Percentiles rank a stretch among this genome's conserved stretches.
Evolutionary conservation across 2,888 invertebrate genomes (phyloP).

Genomic region (Volucella bombylans): DNA sequence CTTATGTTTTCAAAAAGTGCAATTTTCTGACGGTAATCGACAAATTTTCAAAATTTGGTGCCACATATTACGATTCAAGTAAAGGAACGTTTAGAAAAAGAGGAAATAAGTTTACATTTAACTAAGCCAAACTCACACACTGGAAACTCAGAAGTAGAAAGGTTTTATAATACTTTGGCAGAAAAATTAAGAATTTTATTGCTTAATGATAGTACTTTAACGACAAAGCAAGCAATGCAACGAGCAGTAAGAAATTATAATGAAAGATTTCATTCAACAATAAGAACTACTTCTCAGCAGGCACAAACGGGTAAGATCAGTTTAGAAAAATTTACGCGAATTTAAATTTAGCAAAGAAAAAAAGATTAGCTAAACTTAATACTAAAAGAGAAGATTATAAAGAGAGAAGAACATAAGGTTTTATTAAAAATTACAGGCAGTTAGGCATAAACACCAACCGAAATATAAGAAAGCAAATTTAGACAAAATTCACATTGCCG

Average conservation of each 20-base stretch:
- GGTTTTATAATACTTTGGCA: slow-evolving; percentile 4
- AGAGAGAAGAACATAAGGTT: slow-evolving; percentile 17
- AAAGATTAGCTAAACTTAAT: slow-evolving; percentile 51
- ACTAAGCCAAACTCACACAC: slow-evolving; percentile 30
- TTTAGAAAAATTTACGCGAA: slow-evolving; percentile 44
- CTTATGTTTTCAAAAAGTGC: slow-evolving; percentile 45
- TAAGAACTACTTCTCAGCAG: slow-evolving; percentile 61
- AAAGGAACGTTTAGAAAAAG: slow-evolving; percentile 41
- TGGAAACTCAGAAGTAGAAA: slow-evolving; percentile 13
- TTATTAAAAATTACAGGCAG: slow-evolving; percentile 21
- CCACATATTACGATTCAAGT: slow-evolving; percentile 46
- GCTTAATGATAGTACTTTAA: slow-evolving; percentile 37
- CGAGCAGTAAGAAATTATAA: slow-evolving; percentile 68
- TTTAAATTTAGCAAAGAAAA: slow-evolving; percentile 41
- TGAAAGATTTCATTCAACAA: slow-evolving; percentile 66
- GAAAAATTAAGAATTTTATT: slow-evolving; percentile 46
- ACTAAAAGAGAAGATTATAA: slow-evolving; percentile 30
- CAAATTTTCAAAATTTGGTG: slow-evolving; percentile 66
- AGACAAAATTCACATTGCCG: slow-evolving; percentile 13
- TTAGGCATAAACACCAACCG: slow-evolving; percentile 26
- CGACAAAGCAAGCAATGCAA: slow-evolving; percentile 54
- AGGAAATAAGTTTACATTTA: slow-evolving; percentile 14
- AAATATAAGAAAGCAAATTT: slow-evolving; percentile 32
- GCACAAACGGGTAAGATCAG: slow-evolving; percentile 58
- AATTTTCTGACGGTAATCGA: slow-evolving; percentile 61